A percentile compares a stretch with the other conserved stretches of the same genome.
These are phyloP conservation scores for Periophthalmodon schlosseri DNA, from an alignment of 2,113 vertebrate species.

Conservation along the genomic window DNA sequence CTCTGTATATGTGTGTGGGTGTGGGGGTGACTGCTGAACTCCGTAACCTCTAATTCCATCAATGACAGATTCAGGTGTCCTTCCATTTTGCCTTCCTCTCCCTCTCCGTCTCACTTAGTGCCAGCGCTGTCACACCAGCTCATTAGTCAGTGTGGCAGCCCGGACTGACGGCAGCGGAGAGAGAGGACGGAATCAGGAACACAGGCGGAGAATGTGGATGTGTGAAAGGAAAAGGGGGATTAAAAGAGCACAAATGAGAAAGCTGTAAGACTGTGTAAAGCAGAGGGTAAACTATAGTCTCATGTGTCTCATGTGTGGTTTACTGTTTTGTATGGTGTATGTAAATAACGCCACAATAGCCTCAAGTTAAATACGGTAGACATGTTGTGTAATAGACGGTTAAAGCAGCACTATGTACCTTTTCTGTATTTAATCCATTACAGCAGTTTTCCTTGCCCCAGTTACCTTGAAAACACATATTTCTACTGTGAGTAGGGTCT, in stretches of 20 bases:
- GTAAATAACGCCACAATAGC: background rate
- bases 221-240: conserved; percentile 17
- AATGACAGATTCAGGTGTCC: conserved; percentile 67
- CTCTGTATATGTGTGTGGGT: background rate
- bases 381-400: background rate
- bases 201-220: conserved; percentile 8
- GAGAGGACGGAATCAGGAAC: conserved; percentile 18
- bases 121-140: conserved; percentile 54
- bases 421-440: too few species aligned
- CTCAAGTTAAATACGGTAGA: background rate
- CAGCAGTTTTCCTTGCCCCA: too few species aligned
- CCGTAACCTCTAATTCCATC: conserved; percentile 55
- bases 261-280: background rate
- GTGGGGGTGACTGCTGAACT: conserved; percentile 36
- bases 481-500: too few species aligned
- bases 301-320: background rate
- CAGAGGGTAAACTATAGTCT: background rate
- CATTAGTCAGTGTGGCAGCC: conserved; percentile 63
- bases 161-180: conserved; percentile 13
- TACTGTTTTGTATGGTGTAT: background rate
- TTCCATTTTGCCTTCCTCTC: conserved; percentile 62
- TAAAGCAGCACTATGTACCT: too few species aligned
- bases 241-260: conserved; percentile 22
- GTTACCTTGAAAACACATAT: too few species aligned
- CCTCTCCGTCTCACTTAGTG: conserved; percentile 62